phyloP scores from a whole-genome alignment of 2,797 vertebrate genomes.

The Macroramphosus scolopax region DNA sequence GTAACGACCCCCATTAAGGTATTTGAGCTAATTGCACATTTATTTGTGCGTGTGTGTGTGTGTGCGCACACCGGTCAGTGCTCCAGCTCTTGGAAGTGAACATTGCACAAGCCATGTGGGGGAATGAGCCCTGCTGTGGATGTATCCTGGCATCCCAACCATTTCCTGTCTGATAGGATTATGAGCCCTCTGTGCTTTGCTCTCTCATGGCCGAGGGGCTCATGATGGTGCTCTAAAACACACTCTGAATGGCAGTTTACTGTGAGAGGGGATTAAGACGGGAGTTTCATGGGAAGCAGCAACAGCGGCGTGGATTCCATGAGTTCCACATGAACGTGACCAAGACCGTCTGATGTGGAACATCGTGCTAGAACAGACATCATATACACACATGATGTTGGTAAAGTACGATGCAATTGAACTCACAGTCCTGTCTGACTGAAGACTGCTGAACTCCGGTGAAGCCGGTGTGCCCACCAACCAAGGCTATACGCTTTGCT shows the following conservation, averaged over 20 bases:
- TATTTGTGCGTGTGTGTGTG: conserved; percentile 20
- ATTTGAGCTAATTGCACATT: conserved; percentile 76
- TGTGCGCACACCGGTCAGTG: conserved; percentile 33
- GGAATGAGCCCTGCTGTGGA: conserved; percentile 89
- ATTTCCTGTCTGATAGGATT: conserved; percentile 97
- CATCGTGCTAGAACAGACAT: no score
- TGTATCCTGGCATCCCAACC: conserved; percentile 94
- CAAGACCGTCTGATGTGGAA: no score
- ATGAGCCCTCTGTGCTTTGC: conserved; percentile 85
- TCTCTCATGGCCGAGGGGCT: conserved; percentile 85
- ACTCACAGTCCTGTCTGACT: no score
- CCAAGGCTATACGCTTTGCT: no score
- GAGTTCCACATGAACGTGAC: conserved; percentile 21
- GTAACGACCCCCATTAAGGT: conserved; percentile 66
- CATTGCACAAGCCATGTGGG: conserved; percentile 81
- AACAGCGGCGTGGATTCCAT: conserved; percentile 25
- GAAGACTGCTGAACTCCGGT: no score
- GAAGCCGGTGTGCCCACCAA: no score
- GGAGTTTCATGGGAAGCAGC: conserved; percentile 59
- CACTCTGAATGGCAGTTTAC: conserved; percentile 87
- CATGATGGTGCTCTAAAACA: conserved; percentile 86
- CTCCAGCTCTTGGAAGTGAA: conserved; percentile 85
- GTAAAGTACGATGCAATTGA: no score
- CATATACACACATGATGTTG: no score
- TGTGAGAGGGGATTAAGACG: conserved; percentile 69